phyloP scores from a whole-genome alignment of 2,113 vertebrate genomes.

The Platichthys flesus region DNA sequence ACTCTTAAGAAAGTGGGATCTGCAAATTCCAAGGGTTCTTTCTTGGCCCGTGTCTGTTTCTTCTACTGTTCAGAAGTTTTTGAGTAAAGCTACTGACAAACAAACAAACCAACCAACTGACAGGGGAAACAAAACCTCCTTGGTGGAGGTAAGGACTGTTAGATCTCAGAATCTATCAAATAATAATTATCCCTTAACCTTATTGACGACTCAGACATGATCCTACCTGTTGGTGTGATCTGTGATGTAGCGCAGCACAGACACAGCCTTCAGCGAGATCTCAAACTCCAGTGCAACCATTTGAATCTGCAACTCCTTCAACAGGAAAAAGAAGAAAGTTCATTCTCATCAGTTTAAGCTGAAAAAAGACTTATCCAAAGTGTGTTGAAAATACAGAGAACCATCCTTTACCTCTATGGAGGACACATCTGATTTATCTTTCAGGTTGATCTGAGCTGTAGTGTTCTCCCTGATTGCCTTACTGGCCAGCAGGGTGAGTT shows the following conservation, averaged over 20 bases:
- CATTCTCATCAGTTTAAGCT: neutral
- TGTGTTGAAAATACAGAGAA: neutral
- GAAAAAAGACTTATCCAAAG: neutral
- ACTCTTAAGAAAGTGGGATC: too few species aligned
- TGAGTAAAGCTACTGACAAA: too few species aligned
- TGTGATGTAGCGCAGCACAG: constrained; percentile 92
- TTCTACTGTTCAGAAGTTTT: too few species aligned
- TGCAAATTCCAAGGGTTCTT: too few species aligned
- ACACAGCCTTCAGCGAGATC: constrained; percentile 91
- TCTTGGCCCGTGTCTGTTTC: too few species aligned
- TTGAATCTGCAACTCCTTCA: constrained; percentile 89
- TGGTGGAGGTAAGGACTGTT: too few species aligned
- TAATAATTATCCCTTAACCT: neutral
- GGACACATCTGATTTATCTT: constrained; percentile 48
- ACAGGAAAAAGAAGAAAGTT: neutral
- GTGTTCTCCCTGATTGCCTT: constrained; percentile 40
- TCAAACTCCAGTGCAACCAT: constrained; percentile 89
- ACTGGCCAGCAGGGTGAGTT: constrained; percentile 87
- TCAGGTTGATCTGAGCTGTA: constrained; percentile 13
- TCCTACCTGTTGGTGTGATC: constrained; percentile 89
- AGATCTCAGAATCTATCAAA: too few species aligned
- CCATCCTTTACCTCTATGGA: constrained; percentile 74
- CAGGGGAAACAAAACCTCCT: too few species aligned
- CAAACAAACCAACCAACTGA: too few species aligned
- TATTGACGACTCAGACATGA: neutral